Conservation (phyloP, 2,888 invertebrate genomes). For the Stenichneumon culpator region DNA sequence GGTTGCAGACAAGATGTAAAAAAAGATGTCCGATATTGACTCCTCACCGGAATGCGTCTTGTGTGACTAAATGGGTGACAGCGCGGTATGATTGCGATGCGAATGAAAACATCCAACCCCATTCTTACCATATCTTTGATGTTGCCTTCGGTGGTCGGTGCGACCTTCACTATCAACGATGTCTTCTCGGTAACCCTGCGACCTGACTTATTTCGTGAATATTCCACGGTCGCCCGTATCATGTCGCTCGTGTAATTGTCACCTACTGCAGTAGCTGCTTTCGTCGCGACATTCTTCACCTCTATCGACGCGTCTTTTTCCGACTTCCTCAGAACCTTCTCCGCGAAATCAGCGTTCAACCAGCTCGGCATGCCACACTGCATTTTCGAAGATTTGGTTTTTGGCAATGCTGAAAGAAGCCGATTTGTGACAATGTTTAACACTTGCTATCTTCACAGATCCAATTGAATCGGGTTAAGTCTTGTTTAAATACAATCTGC, state of each 20-base stretch:
- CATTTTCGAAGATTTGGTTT: neutral
- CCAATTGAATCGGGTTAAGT: too few relatives aligned
- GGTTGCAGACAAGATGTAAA: neutral
- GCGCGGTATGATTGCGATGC: neutral
- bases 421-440: neutral
- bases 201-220: conserved; percentile 61
- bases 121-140: conserved; percentile 80
- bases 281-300: conserved; percentile 75
- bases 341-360: conserved; percentile 77
- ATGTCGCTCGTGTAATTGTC: conserved; percentile 84
- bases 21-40: conserved; percentile 9
- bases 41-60: neutral
- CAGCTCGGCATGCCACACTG: conserved; percentile 71
- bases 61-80: conserved; percentile 5
- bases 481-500: too few relatives aligned
- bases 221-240: conserved; percentile 76
- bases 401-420: too few relatives aligned
- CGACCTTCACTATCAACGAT: conserved; percentile 79
- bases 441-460: too few relatives aligned
- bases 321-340: conserved; percentile 76
- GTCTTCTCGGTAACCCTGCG: conserved; percentile 73
- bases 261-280: conserved; percentile 80
- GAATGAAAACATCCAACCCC: neutral
- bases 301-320: conserved; percentile 76
- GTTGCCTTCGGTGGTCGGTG: conserved; percentile 84